Evolutionary conservation across 2,113 vertebrate species (phyloP).

Genomic region (Sciurus niger): DNA sequence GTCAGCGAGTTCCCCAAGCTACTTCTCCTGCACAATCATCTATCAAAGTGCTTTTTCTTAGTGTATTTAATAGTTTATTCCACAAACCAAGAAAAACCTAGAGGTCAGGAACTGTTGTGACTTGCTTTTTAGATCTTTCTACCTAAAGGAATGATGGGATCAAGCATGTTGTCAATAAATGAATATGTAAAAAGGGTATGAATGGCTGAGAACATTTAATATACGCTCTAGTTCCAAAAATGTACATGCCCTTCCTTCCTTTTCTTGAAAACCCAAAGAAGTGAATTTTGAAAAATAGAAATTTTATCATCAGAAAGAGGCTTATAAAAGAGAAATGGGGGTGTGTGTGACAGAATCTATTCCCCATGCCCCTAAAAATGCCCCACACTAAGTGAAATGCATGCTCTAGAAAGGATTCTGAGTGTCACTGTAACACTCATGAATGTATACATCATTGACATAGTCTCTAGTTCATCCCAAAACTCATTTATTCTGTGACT

Average conservation of each 20-base stretch:
- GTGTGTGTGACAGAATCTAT: neutral
- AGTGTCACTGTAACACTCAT: neutral
- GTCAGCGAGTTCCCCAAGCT: neutral
- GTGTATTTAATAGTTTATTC: neutral
- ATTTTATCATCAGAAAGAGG: neutral
- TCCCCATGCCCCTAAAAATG: neutral
- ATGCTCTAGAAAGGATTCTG: neutral
- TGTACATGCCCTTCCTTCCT: neutral
- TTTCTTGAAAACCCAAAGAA: neutral
- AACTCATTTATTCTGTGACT: neutral
- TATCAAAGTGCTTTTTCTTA: neutral
- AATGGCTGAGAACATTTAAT: neutral
- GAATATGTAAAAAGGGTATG: neutral
- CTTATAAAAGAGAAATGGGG: neutral
- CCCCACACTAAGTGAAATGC: neutral
- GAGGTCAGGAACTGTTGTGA: neutral
- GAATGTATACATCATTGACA: neutral
- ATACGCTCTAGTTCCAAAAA: neutral
- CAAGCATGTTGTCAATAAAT: neutral
- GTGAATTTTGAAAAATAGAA: neutral
- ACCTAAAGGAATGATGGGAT: neutral
- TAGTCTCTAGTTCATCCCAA: neutral
- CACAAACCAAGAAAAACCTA: neutral
- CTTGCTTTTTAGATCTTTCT: neutral
- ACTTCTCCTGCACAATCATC: neutral